Percentiles rank a stretch among this genome's conserved stretches.
Conservation (phyloP, 2,888 invertebrate species). For the Drosophila quasianomalipes region DNA sequence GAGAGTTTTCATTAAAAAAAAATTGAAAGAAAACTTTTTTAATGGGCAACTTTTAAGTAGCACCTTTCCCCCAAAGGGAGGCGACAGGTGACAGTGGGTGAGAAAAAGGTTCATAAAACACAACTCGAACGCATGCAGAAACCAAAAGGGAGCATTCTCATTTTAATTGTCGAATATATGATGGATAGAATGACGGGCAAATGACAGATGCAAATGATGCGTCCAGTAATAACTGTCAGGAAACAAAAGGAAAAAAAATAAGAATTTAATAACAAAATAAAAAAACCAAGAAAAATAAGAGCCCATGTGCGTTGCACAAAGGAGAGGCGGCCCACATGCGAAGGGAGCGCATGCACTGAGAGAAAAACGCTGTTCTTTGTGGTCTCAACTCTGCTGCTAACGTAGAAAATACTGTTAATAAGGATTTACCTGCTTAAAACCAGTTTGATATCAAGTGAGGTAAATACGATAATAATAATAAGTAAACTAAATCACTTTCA, state of each 20-base stretch:
- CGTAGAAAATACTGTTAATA: neutral
- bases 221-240: constrained; percentile 19
- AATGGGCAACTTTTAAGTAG: neutral
- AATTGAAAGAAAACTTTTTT: neutral
- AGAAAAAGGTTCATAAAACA: constrained; percentile 1
- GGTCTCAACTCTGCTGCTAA: neutral
- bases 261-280: neutral
- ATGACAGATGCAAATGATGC: constrained; percentile 29
- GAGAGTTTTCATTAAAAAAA: neutral
- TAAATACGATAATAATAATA: neutral
- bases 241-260: neutral
- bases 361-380: neutral
- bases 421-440: neutral
- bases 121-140: neutral
- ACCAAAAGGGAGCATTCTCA: neutral
- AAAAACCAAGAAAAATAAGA: neutral
- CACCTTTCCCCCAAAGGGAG: neutral
- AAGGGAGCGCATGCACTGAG: neutral
- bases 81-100: neutral
- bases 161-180: constrained; percentile 21
- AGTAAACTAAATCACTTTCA: neutral
- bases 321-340: constrained; percentile 12
- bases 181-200: constrained; percentile 13
- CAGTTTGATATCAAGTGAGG: neutral
- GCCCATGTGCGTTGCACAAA: neutral